Evolutionary conservation across 1,140 invertebrate species (phyloP).

Genomic region (Apis florea): DNA sequence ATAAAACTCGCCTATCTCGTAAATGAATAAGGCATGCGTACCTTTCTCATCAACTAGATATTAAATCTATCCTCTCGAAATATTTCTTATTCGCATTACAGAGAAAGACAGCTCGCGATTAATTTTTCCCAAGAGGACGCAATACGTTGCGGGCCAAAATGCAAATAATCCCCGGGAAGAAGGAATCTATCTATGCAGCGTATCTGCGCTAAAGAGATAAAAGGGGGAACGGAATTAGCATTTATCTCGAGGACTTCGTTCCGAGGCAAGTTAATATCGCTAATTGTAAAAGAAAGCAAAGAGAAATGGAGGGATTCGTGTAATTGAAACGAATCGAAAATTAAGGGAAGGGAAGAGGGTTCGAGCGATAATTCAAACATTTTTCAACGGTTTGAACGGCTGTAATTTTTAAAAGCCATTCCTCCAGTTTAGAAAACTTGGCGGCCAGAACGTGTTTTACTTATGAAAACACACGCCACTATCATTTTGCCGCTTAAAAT

Average conservation of each 20-base stretch:
- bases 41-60: too few species aligned
- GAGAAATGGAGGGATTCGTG: neutral
- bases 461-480: slow-evolving; percentile 24
- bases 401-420: slow-evolving; percentile 31
- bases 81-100: too few species aligned
- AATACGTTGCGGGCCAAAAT: slow-evolving; percentile 12
- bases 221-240: slow-evolving; percentile 26
- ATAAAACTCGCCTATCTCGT: too few species aligned
- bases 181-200: neutral
- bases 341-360: neutral
- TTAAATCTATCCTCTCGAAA: too few species aligned
- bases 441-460: neutral
- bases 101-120: slow-evolving; percentile 3
- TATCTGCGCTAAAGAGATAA: slow-evolving; percentile 7
- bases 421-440: too few species aligned
- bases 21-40: too few species aligned
- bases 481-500: neutral
- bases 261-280: slow-evolving; percentile 17
- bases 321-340: slow-evolving; percentile 37
- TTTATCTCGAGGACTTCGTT: slow-evolving; percentile 32
- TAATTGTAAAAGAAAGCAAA: neutral
- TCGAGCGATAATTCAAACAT: slow-evolving; percentile 25
- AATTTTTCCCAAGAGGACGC: slow-evolving; percentile 21
- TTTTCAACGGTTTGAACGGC: neutral
- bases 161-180: slow-evolving; percentile 9